phyloP scores from a whole-genome alignment of 1,140 invertebrate species.

The Zaprionus nigranus region DNA sequence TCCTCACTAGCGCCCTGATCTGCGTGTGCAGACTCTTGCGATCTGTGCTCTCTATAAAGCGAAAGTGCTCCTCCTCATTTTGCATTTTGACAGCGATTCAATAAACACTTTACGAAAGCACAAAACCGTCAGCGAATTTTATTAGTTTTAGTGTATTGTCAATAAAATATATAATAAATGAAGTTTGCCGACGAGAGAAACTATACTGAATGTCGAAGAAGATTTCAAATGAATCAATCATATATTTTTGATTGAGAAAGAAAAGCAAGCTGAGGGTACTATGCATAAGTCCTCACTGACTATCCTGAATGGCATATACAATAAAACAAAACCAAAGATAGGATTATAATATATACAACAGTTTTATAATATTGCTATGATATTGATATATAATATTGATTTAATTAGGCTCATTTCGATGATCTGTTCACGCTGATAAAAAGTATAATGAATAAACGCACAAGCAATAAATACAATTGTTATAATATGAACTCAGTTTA shows the following conservation, averaged over 20 bases:
- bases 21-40: conserved; percentile 70
- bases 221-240: neutral
- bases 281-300: too few species aligned
- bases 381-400: too few species aligned
- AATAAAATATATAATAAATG: neutral
- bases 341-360: too few species aligned
- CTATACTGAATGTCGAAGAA: neutral
- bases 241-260: too few species aligned
- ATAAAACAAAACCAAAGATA: too few species aligned
- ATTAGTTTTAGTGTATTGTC: neutral
- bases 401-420: too few species aligned
- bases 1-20: conserved; percentile 65
- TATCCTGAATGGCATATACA: too few species aligned
- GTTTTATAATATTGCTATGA: too few species aligned
- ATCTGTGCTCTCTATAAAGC: conserved; percentile 69
- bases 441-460: too few species aligned
- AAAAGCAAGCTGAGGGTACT: too few species aligned
- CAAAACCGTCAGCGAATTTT: conserved; percentile 29
- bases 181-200: neutral
- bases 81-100: conserved; percentile 49
- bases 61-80: conserved; percentile 59
- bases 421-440: too few species aligned
- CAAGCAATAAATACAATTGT: too few species aligned
- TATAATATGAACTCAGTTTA: neutral
- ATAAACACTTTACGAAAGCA: conserved; percentile 5